Evolutionary conservation across 2,888 invertebrate genomes (phyloP).

Genomic region (Meta bourneti): DNA sequence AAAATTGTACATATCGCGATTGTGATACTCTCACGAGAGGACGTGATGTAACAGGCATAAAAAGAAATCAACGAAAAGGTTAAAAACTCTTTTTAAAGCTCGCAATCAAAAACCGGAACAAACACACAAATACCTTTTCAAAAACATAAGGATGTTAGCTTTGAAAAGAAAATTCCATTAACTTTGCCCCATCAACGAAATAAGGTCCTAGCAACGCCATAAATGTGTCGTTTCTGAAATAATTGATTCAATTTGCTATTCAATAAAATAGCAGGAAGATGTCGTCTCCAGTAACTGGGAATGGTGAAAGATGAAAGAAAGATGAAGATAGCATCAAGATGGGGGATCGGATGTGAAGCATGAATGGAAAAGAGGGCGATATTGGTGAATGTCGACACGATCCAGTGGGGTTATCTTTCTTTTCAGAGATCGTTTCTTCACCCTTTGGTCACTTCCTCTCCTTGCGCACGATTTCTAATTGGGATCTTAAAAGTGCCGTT

Average conservation of each 20-base stretch:
- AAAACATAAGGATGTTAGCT: no score
- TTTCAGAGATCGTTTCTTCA: not conserved
- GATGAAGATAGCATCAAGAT: not conserved
- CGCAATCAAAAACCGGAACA: no score
- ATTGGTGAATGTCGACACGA: not conserved
- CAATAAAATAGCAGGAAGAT: not conserved
- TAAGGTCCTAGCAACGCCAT: no score
- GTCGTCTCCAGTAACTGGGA: not conserved
- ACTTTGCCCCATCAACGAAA: no score
- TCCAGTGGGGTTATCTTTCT: not conserved
- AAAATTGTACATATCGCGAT: no score
- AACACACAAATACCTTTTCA: no score
- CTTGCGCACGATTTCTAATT: not conserved
- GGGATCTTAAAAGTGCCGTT: constrained; percentile 8
- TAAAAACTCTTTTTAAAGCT: no score
- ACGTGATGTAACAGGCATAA: no score
- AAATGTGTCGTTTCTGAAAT: no score
- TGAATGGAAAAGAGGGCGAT: not conserved
- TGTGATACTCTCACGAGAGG: no score
- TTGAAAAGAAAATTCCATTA: no score
- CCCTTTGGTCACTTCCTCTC: not conserved
- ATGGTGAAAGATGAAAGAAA: not conserved
- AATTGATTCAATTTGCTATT: not conserved
- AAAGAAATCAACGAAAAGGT: no score
- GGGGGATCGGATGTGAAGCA: not conserved